Conservation (phyloP, 1,140 invertebrate genomes). For the Hermetia illucens region DNA sequence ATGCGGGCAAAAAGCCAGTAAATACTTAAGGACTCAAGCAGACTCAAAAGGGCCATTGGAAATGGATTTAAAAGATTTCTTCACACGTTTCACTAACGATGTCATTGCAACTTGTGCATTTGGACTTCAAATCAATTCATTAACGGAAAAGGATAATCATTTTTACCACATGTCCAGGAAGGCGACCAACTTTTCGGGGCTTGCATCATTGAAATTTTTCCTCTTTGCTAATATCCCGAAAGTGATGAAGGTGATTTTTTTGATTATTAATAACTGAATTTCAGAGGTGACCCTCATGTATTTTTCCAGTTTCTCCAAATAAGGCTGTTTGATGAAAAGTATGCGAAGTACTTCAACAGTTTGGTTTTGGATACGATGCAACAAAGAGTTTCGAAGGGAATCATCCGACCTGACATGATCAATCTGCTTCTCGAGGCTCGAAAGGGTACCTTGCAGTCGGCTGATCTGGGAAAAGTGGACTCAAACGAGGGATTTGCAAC, state of each 20-base stretch:
- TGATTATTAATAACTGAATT: no score
- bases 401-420: constrained; percentile 32
- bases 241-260: no score
- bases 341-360: constrained; percentile 18
- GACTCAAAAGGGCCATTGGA: no score
- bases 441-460: not conserved
- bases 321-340: constrained; percentile 9
- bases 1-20: constrained; percentile 16
- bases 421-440: constrained; percentile 31
- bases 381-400: constrained; percentile 19
- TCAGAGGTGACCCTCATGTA: no score
- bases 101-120: constrained; percentile 37
- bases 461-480: not conserved
- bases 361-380: constrained; percentile 25
- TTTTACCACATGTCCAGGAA: constrained; percentile 33
- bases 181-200: no score
- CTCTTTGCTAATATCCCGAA: no score
- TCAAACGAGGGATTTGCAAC: constrained; percentile 12
- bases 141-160: constrained; percentile 31
- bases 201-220: no score
- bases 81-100: constrained; percentile 33
- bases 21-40: constrained; percentile 10
- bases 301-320: constrained; percentile 12
- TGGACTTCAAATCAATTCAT: constrained; percentile 33
- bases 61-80: constrained; percentile 33